phyloP scores from a whole-genome alignment of 2,113 vertebrate species.

The Gavia stellata region DNA sequence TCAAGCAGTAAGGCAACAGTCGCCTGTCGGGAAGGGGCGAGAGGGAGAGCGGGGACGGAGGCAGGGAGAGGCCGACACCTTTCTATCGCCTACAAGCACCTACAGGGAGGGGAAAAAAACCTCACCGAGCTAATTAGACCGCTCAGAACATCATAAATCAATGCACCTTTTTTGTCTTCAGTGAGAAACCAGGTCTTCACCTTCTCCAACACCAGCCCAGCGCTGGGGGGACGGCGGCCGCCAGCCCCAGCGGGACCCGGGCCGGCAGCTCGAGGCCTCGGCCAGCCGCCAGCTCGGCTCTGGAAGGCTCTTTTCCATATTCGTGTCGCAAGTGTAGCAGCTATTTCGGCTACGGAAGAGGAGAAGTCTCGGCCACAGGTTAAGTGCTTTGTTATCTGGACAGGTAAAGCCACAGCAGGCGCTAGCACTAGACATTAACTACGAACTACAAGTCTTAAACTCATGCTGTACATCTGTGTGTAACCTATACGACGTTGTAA shows the following conservation, averaged over 20 bases:
- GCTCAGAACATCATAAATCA: not conserved
- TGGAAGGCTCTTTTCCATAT: not conserved
- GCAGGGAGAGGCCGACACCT: not conserved
- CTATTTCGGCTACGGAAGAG: not conserved
- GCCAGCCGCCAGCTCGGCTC: not conserved
- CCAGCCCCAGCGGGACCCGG: not conserved
- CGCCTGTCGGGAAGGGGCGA: not conserved
- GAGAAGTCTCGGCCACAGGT: not conserved
- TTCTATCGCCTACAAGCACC: slow-evolving; percentile 8
- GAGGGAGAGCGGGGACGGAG: not conserved
- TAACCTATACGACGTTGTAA: not conserved
- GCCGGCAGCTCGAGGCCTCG: not conserved
- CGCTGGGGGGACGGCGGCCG: fast-evolving
- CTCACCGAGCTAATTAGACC: not conserved
- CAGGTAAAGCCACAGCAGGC: not conserved
- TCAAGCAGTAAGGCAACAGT: slow-evolving; percentile 69
- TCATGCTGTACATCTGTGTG: not conserved
- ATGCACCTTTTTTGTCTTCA: not conserved
- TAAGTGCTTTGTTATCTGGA: not conserved
- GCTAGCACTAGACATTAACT: slow-evolving; percentile 3
- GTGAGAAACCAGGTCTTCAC: no score
- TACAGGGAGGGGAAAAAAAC: not conserved
- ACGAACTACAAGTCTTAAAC: not conserved
- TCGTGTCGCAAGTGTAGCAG: not conserved
- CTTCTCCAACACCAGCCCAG: not conserved